Percentiles rank a stretch among this genome's conserved stretches.
Conservation (phyloP, 1,140 invertebrate species). For the Drosophila tani region DNA sequence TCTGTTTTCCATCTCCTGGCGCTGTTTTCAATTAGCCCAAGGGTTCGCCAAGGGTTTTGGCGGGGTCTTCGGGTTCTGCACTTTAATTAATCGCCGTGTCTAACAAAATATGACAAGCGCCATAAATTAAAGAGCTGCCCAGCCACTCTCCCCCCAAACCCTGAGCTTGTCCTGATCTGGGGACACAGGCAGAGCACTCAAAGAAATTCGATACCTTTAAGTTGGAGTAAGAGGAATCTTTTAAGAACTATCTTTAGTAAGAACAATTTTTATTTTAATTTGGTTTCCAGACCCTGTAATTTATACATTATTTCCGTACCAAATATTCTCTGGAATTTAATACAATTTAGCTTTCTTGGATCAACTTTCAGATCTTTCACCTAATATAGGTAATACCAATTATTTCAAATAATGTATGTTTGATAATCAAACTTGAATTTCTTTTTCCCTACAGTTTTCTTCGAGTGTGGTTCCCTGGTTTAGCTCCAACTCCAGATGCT, state of each 20-base stretch:
- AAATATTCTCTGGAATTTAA: no score
- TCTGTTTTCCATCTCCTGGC: constrained; percentile 56
- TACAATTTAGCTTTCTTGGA: no score
- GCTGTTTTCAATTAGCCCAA: constrained; percentile 75
- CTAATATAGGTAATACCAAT: no score
- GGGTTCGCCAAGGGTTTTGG: constrained; percentile 30
- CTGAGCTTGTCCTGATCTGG: constrained; percentile 9
- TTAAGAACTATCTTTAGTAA: no score
- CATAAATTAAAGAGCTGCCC: constrained; percentile 71
- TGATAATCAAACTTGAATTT: no score
- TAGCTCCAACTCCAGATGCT: constrained; percentile 8
- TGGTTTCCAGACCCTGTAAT: no score
- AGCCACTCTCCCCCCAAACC: background rate
- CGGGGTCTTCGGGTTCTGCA: constrained; percentile 46
- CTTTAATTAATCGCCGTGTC: constrained; percentile 83
- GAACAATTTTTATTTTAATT: no score
- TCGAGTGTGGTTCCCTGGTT: background rate
- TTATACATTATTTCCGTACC: no score
- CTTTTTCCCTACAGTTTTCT: background rate
- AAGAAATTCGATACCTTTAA: background rate
- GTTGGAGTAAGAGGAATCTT: no score
- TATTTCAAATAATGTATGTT: no score
- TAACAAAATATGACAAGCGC: constrained; percentile 84
- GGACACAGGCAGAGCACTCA: background rate
- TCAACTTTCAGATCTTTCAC: no score